Conservation (phyloP, 2,113 vertebrate species). For the Montifringilla adamsi region DNA sequence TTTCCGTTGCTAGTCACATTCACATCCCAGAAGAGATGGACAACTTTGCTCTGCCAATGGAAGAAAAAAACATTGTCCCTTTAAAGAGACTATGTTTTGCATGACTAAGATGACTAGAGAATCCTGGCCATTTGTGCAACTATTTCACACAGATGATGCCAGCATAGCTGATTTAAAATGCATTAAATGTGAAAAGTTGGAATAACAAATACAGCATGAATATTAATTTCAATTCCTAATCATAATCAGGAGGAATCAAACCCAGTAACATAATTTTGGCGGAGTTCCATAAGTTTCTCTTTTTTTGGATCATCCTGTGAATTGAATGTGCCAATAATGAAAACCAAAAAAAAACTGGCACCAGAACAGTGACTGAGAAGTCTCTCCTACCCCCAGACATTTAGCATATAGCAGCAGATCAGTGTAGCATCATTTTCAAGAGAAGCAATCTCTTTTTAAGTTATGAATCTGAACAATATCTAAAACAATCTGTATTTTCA, state of each 20-base stretch:
- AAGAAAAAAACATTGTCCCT: not conserved
- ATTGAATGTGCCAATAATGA: not conserved
- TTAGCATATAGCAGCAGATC: not conserved
- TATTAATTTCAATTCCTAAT: conserved; percentile 20
- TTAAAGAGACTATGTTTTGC: not conserved
- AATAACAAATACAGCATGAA: not conserved
- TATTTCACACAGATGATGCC: not conserved
- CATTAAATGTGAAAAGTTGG: not conserved
- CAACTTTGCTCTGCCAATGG: not conserved
- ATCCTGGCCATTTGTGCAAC: not conserved
- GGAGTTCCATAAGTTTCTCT: not conserved
- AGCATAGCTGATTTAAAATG: conserved; percentile 18
- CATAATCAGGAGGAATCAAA: not conserved
- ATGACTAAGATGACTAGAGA: not conserved
- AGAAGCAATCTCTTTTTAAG: not conserved
- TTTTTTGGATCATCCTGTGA: not conserved
- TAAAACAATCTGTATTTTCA: not conserved
- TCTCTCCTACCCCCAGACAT: not conserved
- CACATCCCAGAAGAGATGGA: not conserved
- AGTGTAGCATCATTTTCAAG: not conserved
- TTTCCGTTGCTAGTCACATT: not conserved
- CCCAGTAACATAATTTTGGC: not conserved
- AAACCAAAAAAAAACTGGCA: not conserved
- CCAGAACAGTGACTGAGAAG: not conserved
- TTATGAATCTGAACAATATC: not conserved